Evolutionary conservation across 1,140 invertebrate species (phyloP), one percentile per base, ranked within the genome.

Genomic region (Choristoneura fumiferana): DNA sequence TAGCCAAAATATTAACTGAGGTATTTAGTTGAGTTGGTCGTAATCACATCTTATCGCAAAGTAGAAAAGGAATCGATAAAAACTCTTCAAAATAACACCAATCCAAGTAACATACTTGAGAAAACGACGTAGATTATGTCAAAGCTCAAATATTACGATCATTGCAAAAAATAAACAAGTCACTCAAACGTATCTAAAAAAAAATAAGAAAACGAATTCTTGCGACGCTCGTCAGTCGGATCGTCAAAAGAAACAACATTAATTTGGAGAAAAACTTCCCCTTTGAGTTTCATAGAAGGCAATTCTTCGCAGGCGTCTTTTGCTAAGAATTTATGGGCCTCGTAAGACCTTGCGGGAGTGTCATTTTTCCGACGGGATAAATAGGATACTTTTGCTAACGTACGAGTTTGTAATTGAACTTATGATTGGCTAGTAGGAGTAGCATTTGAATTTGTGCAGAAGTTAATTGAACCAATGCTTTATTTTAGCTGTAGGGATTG

Each of bases 121-220:
- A n/a, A n/a, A n/a, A n/a, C n/a, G n/a, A n/a, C n/a, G n/a, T n/a
- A n/a, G n/a, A n/a, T n/a, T n/a, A n/a, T n/a, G 22, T 29, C 6
- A 29, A 29, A 29, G 22, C 6, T 29, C 6, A 29, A 29, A 3
- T 2, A 3, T 29, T 29, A 2, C 22, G 6, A 29, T 3, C 22
- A 6, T 3, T 3, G 22, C 22, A 3, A 29, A 6, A 29, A 29
- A 29, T 29, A 29, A 2, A 29, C 22, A 60, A 35, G 9, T 10
- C 12, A 10, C 8, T 49, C 36, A 56, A 39, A 38, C 18, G 17
- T 17, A 33, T 49, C 29, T 8, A 13, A 35, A 37, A 15, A 8
- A 14, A 57, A 39, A 58, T 12, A 60, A 39, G 17, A 39, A 35
- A 37, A 53, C 35, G 34, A 61, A 56, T 29, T 60, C 13, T 15